phyloP scores from a whole-genome alignment of 2,888 invertebrate species.

The Arrhopalites spinosus region DNA sequence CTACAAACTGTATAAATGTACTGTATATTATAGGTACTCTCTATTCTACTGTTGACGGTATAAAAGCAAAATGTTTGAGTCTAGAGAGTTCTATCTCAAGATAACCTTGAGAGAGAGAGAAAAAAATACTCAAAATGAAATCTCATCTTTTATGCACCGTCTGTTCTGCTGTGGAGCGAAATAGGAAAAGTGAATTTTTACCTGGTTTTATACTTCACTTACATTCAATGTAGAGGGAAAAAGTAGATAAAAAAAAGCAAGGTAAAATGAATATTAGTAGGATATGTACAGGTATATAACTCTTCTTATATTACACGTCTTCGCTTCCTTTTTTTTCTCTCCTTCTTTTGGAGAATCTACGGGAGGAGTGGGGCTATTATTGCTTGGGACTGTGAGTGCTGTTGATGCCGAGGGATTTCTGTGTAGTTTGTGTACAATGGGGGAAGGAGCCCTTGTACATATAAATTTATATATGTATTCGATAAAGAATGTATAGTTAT shows the following conservation, averaged over 20 bases:
- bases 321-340: background rate
- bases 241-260: background rate
- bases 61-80: constrained; percentile 4
- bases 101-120: constrained; percentile 21
- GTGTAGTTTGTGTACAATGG: background rate
- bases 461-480: background rate
- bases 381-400: background rate
- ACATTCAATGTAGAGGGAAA: background rate
- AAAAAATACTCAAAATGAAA: constrained; percentile 12
- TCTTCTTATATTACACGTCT: background rate
- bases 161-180: background rate
- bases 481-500: no score
- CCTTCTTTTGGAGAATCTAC: background rate
- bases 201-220: background rate
- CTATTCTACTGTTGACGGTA: no score
- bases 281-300: no score
- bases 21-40: no score
- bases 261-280: background rate
- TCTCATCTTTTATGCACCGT: constrained; percentile 30
- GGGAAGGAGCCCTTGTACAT: background rate
- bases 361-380: background rate
- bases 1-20: no score
- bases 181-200: background rate
- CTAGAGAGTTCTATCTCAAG: constrained; percentile 7
- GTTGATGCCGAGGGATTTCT: background rate